Evolutionary conservation across 2,888 invertebrate genomes (phyloP).

Genomic region (Tenthredo mesomela): DNA sequence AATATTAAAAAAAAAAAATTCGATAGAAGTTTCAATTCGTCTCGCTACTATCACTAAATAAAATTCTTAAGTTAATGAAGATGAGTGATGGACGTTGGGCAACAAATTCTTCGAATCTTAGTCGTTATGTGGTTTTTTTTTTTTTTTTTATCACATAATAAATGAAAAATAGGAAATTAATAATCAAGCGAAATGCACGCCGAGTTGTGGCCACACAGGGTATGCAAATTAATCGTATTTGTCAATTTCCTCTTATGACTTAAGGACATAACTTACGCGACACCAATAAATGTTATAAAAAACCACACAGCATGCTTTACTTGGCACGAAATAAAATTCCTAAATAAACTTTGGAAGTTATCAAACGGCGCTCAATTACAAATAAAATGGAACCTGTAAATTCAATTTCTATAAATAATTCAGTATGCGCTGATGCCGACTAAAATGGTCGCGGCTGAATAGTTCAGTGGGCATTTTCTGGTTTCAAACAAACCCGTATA

Average conservation of each 20-base stretch:
- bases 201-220: not conserved
- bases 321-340: not conserved
- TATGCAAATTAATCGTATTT: slow-evolving; percentile 26
- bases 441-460: not conserved
- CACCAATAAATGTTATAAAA: not conserved
- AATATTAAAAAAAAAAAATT: not conserved
- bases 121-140: not conserved
- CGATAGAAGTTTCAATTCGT: not conserved
- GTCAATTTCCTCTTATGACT: slow-evolving; percentile 6
- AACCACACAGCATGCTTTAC: not conserved
- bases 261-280: not conserved
- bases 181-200: not conserved
- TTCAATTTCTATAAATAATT: slow-evolving; percentile 1
- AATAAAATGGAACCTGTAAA: not conserved
- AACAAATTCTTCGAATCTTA: not conserved
- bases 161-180: not conserved
- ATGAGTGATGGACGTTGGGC: not conserved
- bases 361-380: not conserved
- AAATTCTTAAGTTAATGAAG: not conserved
- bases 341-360: no score
- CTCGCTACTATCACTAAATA: not conserved
- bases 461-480: not conserved
- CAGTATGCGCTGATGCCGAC: not conserved
- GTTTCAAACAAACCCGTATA: not conserved
- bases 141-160: not conserved